Percentiles rank a stretch among this genome's conserved stretches.
phyloP scores from a whole-genome alignment of 2,888 invertebrate species.

The Diaprepes abbreviatus region DNA sequence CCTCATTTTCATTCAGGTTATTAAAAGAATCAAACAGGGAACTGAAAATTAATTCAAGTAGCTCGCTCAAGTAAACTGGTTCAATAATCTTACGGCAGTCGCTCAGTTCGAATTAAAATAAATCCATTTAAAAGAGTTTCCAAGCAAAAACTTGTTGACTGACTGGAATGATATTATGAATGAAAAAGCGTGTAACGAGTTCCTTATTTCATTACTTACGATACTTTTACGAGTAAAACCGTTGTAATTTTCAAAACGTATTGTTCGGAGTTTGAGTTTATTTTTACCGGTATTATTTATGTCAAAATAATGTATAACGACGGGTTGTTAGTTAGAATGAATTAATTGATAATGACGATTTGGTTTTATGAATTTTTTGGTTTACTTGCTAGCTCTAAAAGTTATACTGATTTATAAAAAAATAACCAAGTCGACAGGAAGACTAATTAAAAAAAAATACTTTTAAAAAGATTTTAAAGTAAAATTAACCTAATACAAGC shows the following conservation, averaged over 20 bases:
- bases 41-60: constrained; percentile 60
- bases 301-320: not conserved
- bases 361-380: too few relatives aligned
- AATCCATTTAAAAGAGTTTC: constrained; percentile 1
- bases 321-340: not conserved
- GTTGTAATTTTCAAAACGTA: constrained; percentile 46
- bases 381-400: too few relatives aligned
- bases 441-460: too few relatives aligned
- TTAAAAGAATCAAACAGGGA: constrained; percentile 49
- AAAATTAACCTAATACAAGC: too few relatives aligned
- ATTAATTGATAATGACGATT: not conserved
- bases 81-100: constrained; percentile 57
- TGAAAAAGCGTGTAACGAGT: constrained; percentile 57
- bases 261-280: constrained; percentile 21
- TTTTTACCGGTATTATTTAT: constrained; percentile 10
- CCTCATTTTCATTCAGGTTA: constrained; percentile 46
- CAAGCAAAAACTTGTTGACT: constrained; percentile 40
- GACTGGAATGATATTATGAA: constrained; percentile 55
- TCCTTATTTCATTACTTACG: constrained; percentile 56
- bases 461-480: too few relatives aligned
- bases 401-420: too few relatives aligned
- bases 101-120: constrained; percentile 49
- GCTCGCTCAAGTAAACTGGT: constrained; percentile 61
- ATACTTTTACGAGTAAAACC: constrained; percentile 51
- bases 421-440: too few relatives aligned